Base-by-base conservation (phyloP, 2,113 vertebrate genomes). In the Euleptes europaea region DNA sequence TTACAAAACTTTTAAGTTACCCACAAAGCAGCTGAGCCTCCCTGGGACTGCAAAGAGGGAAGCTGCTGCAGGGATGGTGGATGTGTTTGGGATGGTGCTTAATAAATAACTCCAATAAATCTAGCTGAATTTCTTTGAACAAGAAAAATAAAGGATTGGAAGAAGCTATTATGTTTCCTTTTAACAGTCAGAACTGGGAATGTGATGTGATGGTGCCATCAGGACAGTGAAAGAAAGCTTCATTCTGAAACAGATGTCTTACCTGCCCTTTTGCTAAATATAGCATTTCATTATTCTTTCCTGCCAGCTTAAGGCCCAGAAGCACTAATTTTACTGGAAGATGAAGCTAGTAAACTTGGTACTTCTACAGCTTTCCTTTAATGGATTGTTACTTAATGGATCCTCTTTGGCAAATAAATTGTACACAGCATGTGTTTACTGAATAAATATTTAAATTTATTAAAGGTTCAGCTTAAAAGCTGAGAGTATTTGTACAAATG, bases 161-260 rank as follows among this genome's bases (percentile, higher is more conserved):
- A 47, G 70, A 44, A 12, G 21, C 3, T 38, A 38, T 28, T 33
- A 14, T 8, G 0, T 78, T 70, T 33, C 51, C 6, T 72, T 69
- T 71, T 35, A 31, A 80, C 57, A 28, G 60, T 23, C 14, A 63
- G 33, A 47, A 31, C 35, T 65, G 5, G 8, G 69, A 85, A 77
- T 12, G n/a, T 21, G 10, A 80, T 31, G 40, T 65, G 23, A 72
- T 44, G 10, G 31, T 44, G 26, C 21, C 13, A 12, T 31, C 15
- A 14, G 54, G 69, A 63, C 67, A 85, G n/a, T 60, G 40, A 78
- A 47, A 67, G 47, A 51, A 85, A 84, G 47, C 51, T 66, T 1
- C n/a, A 40, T 88, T 88, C 70, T 79, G 38, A 75, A 40, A 83
- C 35, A 15, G 82, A 17, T 70, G 40, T 81, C 17, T 14, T 82